Conservation (phyloP, 2,888 invertebrate species). For the Crepidodera aurea region DNA sequence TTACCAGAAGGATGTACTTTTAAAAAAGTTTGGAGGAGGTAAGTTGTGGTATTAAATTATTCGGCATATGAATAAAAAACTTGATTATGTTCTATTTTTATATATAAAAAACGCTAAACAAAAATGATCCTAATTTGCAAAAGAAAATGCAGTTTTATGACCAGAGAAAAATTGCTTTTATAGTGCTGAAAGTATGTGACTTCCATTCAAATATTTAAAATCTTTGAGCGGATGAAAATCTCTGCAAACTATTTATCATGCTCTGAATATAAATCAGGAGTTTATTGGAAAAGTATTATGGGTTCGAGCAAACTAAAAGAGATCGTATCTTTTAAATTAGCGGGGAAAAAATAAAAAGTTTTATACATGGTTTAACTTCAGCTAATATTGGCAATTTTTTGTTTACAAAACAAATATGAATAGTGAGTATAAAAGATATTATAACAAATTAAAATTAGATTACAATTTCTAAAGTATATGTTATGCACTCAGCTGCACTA, state of each 20-base stretch:
- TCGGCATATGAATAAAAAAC: too few species aligned
- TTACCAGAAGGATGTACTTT: too few species aligned
- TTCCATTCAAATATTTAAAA: constrained; percentile 26
- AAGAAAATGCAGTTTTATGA: constrained; percentile 10
- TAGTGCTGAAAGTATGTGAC: constrained; percentile 20
- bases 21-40: too few species aligned
- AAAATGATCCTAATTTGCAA: neutral
- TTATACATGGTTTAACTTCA: too few species aligned
- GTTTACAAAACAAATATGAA: too few species aligned
- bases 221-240: constrained; percentile 16
- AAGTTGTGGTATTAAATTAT: too few species aligned
- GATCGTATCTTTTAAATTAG: constrained; percentile 11
- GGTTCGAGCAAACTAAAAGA: constrained; percentile 9
- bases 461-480: too few species aligned
- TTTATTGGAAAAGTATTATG: constrained; percentile 30
- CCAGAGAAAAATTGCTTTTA: neutral
- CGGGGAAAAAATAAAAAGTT: too few species aligned
- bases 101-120: neutral
- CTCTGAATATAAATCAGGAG: constrained; percentile 32
- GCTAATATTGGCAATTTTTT: too few species aligned
- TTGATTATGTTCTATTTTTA: neutral
- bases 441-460: too few species aligned
- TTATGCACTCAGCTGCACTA: too few species aligned
- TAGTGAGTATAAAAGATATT: too few species aligned
- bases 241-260: constrained; percentile 33